Evolutionary conservation across 2,797 vertebrate genomes (phyloP).

Genomic region (Hyperoplus lanceolatus): DNA sequence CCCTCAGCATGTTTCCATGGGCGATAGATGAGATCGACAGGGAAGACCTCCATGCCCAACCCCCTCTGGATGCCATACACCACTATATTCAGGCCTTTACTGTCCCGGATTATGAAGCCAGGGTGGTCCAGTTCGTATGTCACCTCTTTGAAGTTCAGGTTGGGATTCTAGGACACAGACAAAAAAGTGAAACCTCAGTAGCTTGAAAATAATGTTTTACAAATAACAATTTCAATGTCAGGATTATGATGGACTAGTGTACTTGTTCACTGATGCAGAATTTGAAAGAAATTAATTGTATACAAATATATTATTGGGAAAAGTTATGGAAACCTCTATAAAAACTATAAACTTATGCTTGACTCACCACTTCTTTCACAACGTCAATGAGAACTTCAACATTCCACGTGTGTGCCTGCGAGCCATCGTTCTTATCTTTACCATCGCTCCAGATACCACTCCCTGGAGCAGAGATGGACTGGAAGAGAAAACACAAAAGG

Average conservation of each 20-base stretch:
- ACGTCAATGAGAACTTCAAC: slow-evolving; percentile 98
- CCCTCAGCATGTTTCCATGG: slow-evolving; percentile 99
- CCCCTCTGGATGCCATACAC: slow-evolving; percentile 98
- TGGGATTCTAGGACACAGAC: slow-evolving; percentile 89
- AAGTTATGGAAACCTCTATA: too few relatives aligned
- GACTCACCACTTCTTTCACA: slow-evolving; percentile 97
- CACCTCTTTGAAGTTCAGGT: slow-evolving; percentile 98
- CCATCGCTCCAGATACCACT: slow-evolving; percentile 99
- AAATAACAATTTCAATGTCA: not conserved
- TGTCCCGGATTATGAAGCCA: slow-evolving; percentile 97
- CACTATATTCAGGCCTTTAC: slow-evolving; percentile 96
- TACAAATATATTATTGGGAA: too few relatives aligned
- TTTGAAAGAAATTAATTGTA: not conserved
- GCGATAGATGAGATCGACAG: slow-evolving; percentile 97
- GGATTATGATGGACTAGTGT: not conserved
- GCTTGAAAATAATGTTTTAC: not conserved
- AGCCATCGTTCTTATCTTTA: slow-evolving; percentile 97
- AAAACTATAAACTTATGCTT: not conserved
- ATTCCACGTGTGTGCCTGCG: slow-evolving; percentile 97
- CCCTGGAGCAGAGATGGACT: slow-evolving; percentile 97
- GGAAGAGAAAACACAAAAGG: slow-evolving; percentile 11
- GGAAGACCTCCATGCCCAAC: slow-evolving; percentile 96
- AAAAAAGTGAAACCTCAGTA: not conserved
- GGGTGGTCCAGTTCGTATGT: slow-evolving; percentile 98
- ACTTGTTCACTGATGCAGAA: not conserved